Conservation (phyloP, 2,797 vertebrate genomes). For the Onychomys torridus region DNA sequence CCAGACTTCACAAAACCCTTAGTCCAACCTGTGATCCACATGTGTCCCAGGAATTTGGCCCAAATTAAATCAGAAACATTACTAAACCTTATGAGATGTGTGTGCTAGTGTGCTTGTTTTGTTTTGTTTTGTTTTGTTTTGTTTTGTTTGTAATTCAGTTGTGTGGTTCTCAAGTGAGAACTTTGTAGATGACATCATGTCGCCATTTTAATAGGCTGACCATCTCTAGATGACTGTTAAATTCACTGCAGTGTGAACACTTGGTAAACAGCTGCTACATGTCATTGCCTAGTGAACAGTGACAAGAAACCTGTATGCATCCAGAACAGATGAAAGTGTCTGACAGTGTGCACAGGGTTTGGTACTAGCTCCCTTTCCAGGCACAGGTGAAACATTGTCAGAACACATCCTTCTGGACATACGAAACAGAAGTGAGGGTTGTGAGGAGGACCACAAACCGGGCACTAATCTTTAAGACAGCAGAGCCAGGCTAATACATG, state of each 20-base stretch:
- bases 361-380: background rate
- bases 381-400: background rate
- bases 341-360: background rate
- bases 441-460: background rate
- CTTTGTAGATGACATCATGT: background rate
- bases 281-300: background rate
- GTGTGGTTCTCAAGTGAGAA: background rate
- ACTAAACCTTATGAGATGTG: background rate
- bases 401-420: background rate
- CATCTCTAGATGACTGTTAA: background rate
- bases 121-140: background rate
- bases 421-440: background rate
- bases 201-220: background rate
- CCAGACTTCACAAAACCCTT: background rate
- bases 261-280: background rate
- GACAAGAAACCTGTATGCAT: too few species aligned
- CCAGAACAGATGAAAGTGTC: background rate
- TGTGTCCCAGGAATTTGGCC: background rate
- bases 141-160: background rate
- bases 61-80: background rate
- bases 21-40: background rate
- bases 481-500: background rate
- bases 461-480: background rate
- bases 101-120: background rate
- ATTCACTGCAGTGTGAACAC: background rate